Evolutionary conservation across 2,113 vertebrate species (phyloP).

Genomic region (Anarrhichthys ocellatus): DNA sequence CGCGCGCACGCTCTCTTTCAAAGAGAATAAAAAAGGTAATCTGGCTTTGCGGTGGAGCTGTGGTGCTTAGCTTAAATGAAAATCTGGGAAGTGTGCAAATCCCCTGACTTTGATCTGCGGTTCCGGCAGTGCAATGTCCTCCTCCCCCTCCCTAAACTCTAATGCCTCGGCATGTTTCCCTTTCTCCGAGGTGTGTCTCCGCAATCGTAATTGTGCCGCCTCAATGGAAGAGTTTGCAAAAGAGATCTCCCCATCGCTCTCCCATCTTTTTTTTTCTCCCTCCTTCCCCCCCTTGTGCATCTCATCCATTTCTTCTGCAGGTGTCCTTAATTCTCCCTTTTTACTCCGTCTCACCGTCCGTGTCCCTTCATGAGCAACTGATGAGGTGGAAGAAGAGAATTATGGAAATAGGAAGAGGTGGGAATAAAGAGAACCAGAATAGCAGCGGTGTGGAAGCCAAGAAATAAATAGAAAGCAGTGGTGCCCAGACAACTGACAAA

Average conservation of each 20-base stretch:
- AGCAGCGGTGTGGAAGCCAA: conserved; percentile 49
- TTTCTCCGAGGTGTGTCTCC: conserved; percentile 66
- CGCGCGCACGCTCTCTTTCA: conserved; percentile 47
- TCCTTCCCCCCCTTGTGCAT: conserved; percentile 1
- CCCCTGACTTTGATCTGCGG: conserved; percentile 75
- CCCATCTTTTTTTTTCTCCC: background rate
- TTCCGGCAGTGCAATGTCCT: conserved; percentile 57
- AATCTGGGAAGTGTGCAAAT: conserved; percentile 72
- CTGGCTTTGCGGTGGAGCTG: conserved; percentile 63
- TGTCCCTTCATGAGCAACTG: conserved; percentile 31
- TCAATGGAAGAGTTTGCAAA: conserved; percentile 52
- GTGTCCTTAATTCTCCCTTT: conserved; percentile 63
- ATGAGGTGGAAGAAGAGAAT: conserved; percentile 43
- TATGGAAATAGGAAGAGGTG: conserved; percentile 52
- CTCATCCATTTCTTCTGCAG: conserved; percentile 51
- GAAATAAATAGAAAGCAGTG: conserved; percentile 62
- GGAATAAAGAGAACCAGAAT: conserved; percentile 42
- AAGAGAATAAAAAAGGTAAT: conserved; percentile 75
- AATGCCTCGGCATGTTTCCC: conserved; percentile 63
- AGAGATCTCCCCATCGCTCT: conserved; percentile 45
- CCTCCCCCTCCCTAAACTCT: conserved; percentile 67
- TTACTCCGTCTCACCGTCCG: conserved; percentile 13
- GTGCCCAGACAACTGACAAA: conserved; percentile 42
- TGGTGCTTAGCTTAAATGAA: conserved; percentile 70
- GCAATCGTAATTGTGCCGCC: conserved; percentile 67